These are phyloP conservation scores for Micromussa lordhowensis DNA, from an alignment of 92 coral and sea anemone species.

Conservation along the genomic window DNA sequence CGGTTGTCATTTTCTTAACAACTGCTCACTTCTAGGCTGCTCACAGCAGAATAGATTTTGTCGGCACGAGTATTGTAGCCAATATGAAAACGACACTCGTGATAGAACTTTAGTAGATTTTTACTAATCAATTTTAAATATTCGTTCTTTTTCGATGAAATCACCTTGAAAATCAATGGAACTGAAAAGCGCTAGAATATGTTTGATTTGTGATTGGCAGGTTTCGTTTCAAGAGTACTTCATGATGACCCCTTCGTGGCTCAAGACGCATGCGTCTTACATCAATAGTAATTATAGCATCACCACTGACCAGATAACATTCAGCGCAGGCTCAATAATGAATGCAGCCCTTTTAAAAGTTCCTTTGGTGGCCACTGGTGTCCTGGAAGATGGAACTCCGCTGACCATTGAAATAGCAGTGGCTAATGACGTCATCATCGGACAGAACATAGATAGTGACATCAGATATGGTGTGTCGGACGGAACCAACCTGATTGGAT, in stretches of 20 bases:
- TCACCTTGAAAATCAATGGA: background rate
- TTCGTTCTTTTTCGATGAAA: background rate
- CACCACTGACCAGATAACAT: constrained; percentile 33
- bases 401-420: constrained; percentile 25
- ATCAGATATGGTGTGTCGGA: constrained; percentile 41
- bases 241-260: constrained; percentile 46
- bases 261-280: constrained; percentile 38
- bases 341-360: constrained; percentile 26
- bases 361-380: constrained; percentile 20
- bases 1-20: too few species aligned
- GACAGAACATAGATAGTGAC: constrained; percentile 3
- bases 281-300: constrained; percentile 19
- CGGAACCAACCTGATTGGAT: background rate
- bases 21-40: too few species aligned
- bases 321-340: constrained; percentile 30
- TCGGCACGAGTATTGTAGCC: too few species aligned
- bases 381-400: background rate
- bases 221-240: background rate
- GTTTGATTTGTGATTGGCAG: background rate
- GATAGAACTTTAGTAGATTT: too few species aligned
- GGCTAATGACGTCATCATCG: too few species aligned
- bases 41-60: too few species aligned
- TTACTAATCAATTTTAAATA: background rate
- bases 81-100: too few species aligned
- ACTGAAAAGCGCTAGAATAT: too few species aligned